These are phyloP conservation scores for Naso thynnoides DNA, from an alignment of 2,797 vertebrate genomes.

Conservation along the genomic window DNA sequence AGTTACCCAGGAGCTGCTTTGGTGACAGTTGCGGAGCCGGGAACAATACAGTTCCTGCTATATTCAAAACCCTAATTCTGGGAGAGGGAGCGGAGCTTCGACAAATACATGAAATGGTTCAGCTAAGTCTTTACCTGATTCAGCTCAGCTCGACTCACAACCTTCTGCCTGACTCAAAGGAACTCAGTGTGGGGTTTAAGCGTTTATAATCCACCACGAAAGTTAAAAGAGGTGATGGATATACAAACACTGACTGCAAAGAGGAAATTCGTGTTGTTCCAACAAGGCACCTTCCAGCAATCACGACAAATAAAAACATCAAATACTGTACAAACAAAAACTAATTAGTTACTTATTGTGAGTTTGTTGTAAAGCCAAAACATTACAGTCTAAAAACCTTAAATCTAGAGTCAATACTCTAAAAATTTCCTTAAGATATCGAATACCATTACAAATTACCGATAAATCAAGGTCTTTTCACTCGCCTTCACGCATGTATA, in stretches of 20 bases:
- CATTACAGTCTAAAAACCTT: conserved; percentile 1
- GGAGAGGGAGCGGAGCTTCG: conserved; percentile 47
- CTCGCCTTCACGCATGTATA: conserved; percentile 10
- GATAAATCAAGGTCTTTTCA: conserved; percentile 38
- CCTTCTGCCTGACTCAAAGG: conserved; percentile 61
- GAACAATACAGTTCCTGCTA: conserved; percentile 68
- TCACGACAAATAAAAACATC: conserved; percentile 14
- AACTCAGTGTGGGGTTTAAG: conserved; percentile 57
- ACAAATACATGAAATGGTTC: conserved; percentile 65
- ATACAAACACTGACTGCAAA: conserved; percentile 23
- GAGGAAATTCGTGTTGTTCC: conserved; percentile 28
- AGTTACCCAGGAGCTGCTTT: conserved; percentile 68
- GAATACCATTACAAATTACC: conserved; percentile 41
- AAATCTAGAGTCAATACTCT: conserved; percentile 27
- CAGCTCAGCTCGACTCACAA: conserved; percentile 65
- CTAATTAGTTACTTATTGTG: conserved; percentile 6
- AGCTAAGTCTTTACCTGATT: conserved; percentile 70
- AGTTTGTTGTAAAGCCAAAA: neutral
- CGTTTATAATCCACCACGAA: conserved; percentile 61
- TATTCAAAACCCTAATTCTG: conserved; percentile 67
- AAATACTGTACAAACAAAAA: conserved; percentile 19
- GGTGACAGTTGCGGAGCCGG: conserved; percentile 64
- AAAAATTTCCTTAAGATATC: conserved; percentile 7
- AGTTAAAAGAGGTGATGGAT: conserved; percentile 44
- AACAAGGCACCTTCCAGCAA: conserved; percentile 19